Evolutionary conservation across 2,113 vertebrate species (phyloP), one percentile per base, ranked within the genome.

Genomic region (Mesitornis unicolor): DNA sequence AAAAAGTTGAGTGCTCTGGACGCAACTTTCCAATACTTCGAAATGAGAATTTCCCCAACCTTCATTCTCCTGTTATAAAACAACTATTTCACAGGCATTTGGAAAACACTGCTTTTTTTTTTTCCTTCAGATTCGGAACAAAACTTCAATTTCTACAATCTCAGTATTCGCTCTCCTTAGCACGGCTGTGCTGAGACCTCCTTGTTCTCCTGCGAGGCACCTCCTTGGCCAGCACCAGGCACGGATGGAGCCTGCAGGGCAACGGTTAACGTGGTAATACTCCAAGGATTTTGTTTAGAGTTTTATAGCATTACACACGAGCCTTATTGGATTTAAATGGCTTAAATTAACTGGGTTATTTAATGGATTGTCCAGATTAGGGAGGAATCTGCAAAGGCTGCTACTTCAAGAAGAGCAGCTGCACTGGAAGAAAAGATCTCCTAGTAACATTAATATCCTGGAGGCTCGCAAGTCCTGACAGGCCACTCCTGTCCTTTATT

Each of bases 291-390:
- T 83, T 95, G 91, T 97, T 97, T 95, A 54, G 96, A 96, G 88
- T 92, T 97, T 97, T 96, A 97, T 91, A 94, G 96, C 90, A 97
- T 97, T 97, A 97, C 95, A 95, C 57, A 90, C 67, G 65, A 80
- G 81, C 86, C 96, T 97, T 79, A 97, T 97, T 96, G 95, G 96
- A 97, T 97, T 97, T 95, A 95, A 97, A 93, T 96, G 94, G 95
- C 91, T 97, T 96, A 95, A 97, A 97, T 97, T 97, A 96, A 97
- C 96, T 75, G 94, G 94, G 94, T 93, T 94, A 91, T 97, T 97
- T 96, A 97, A 97, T 96, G 96, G 97, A 93, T 97, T 96, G 95
- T 93, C 93, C 96, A 97, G 96, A 97, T 97, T 97, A 97, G 68
- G 94, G 50, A 83, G 76, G 94, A 95, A 93, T 92, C 96, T 81